Conservation (phyloP, 2,797 vertebrate genomes). For the Rachycentron canadum region DNA sequence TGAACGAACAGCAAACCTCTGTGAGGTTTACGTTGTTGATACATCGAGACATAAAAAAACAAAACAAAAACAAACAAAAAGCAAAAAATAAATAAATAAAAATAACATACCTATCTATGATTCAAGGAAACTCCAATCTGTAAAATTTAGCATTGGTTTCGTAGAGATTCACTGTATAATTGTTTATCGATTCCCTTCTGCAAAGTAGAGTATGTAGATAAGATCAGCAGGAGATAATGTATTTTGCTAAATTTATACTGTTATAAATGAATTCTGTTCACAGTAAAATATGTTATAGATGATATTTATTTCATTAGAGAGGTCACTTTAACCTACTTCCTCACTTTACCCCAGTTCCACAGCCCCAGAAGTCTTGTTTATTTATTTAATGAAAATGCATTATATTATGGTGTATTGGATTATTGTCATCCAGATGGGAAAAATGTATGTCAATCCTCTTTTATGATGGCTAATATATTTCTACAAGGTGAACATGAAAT, state of each 20-base stretch:
- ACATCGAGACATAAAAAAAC: slow-evolving; percentile 48
- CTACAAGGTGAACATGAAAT: slow-evolving; percentile 66
- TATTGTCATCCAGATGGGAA: slow-evolving; percentile 62
- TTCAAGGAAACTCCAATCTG: slow-evolving; percentile 80
- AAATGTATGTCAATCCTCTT: slow-evolving; percentile 72
- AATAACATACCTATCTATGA: slow-evolving; percentile 65
- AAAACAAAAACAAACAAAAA: no score
- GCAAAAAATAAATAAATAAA: background rate
- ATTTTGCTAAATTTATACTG: slow-evolving; percentile 90
- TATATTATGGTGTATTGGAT: slow-evolving; percentile 74
- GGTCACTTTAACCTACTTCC: slow-evolving; percentile 72
- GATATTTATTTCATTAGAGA: slow-evolving; percentile 80
- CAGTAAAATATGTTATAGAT: slow-evolving; percentile 79
- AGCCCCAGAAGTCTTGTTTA: slow-evolving; percentile 63
- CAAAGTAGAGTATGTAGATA: slow-evolving; percentile 88
- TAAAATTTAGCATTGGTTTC: slow-evolving; percentile 83
- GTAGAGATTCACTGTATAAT: slow-evolving; percentile 85
- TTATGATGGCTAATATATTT: slow-evolving; percentile 76
- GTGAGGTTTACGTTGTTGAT: slow-evolving; percentile 82
- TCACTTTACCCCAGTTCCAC: slow-evolving; percentile 64
- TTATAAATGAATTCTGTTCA: slow-evolving; percentile 80
- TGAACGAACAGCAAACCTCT: slow-evolving; percentile 80
- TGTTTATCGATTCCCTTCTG: slow-evolving; percentile 84
- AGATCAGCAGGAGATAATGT: slow-evolving; percentile 84
- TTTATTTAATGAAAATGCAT: slow-evolving; percentile 77